These are phyloP conservation scores for Tinea trinotella DNA, from an alignment of 2,888 invertebrate species.

Conservation along the genomic window DNA sequence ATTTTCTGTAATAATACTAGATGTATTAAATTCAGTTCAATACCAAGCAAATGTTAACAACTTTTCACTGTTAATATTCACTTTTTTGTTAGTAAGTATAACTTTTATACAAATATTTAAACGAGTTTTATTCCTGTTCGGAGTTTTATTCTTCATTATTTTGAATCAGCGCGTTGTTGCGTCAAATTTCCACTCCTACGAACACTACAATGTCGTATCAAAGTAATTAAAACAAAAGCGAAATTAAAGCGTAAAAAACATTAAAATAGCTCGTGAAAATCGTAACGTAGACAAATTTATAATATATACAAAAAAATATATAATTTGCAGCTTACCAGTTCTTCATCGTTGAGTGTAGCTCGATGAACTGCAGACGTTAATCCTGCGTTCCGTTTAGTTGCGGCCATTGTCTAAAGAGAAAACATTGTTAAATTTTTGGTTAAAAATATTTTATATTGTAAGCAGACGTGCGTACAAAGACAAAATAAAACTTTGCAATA, in stretches of 20 bases:
- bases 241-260: too few relatives aligned
- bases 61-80: background rate
- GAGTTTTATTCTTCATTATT: too few relatives aligned
- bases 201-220: too few relatives aligned
- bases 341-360: constrained; percentile 98
- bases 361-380: constrained; percentile 97
- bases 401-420: constrained; percentile 94
- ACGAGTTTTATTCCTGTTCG: too few relatives aligned
- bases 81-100: background rate
- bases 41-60: background rate
- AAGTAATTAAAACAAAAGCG: too few relatives aligned
- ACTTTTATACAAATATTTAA: too few relatives aligned
- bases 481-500: constrained; percentile 12
- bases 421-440: background rate
- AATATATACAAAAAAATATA: too few relatives aligned
- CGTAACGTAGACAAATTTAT: too few relatives aligned
- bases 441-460: background rate
- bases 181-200: too few relatives aligned
- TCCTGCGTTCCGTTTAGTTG: constrained; percentile 97
- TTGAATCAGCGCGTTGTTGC: too few relatives aligned
- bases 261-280: too few relatives aligned
- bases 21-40: constrained; percentile 23
- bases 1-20: constrained; percentile 85
- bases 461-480: constrained; percentile 17
- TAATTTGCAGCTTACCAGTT: constrained; percentile 86